Conservation (phyloP, 2,797 vertebrate species). For the Syncerus caffer region DNA sequence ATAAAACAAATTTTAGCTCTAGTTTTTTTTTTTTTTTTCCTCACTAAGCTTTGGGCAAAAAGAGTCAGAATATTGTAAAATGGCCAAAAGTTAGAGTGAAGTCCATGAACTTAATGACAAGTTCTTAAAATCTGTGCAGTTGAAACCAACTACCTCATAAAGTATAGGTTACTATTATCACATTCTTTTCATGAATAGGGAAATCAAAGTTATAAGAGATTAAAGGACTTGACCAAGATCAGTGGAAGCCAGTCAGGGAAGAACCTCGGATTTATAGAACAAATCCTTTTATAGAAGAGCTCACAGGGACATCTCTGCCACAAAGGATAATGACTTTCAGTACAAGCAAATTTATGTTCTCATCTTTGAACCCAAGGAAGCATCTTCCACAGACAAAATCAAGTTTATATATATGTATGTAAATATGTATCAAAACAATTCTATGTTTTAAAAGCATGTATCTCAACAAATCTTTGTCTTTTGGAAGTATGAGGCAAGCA, state of each 20-base stretch:
- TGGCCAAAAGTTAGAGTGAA: slow-evolving; percentile 6
- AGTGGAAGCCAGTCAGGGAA: slow-evolving; percentile 24
- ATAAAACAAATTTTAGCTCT: not conserved
- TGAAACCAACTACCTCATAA: not conserved
- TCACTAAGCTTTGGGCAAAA: slow-evolving; percentile 2
- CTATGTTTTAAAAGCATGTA: not conserved
- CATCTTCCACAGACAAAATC: not conserved
- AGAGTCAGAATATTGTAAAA: slow-evolving; percentile 23
- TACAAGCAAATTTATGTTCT: slow-evolving; percentile 34
- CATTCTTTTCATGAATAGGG: slow-evolving; percentile 38
- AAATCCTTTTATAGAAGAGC: slow-evolving; percentile 6
- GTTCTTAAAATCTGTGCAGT: slow-evolving; percentile 25
- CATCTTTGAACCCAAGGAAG: slow-evolving; percentile 26
- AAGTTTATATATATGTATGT: not conserved
- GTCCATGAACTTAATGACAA: slow-evolving; percentile 6
- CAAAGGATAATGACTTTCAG: slow-evolving; percentile 43
- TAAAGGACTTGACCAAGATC: slow-evolving; percentile 34
- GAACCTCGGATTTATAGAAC: not conserved
- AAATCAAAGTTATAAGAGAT: slow-evolving; percentile 48
- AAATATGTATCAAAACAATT: not conserved
- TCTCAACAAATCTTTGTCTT: slow-evolving; percentile 8
- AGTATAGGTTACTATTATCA: slow-evolving; percentile 10
- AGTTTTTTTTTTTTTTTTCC: not conserved
- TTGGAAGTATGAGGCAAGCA: not conserved
- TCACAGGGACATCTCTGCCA: not conserved